A percentile compares a stretch with the other conserved stretches of the same genome.
Evolutionary conservation across 1,140 invertebrate genomes (phyloP).

Genomic region (Drosophila lowei): DNA sequence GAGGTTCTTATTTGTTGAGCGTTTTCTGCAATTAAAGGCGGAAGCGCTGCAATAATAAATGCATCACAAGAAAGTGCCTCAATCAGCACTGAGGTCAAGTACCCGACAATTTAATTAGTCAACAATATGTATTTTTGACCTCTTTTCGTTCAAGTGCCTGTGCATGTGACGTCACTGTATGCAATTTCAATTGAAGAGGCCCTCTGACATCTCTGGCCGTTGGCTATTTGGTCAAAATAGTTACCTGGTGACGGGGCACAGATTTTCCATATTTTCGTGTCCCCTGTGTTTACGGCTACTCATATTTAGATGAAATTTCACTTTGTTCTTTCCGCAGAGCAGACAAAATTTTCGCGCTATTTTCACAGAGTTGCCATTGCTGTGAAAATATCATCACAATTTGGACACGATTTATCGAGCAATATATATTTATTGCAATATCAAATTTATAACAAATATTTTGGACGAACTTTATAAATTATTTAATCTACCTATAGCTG

Average conservation of each 20-base stretch:
- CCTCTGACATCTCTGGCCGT: too few relatives aligned
- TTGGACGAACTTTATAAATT: too few relatives aligned
- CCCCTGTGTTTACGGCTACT: conserved; percentile 70
- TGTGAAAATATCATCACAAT: too few relatives aligned
- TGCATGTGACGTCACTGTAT: conserved; percentile 57
- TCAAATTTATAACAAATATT: too few relatives aligned
- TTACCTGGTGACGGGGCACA: conserved; percentile 77
- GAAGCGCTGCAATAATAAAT: conserved; percentile 40
- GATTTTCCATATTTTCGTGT: conserved; percentile 78
- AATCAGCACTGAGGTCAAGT: conserved; percentile 65
- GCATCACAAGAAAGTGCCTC: conserved; percentile 32
- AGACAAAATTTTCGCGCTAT: conserved; percentile 72
- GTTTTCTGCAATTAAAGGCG: conserved; percentile 60
- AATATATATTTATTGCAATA: too few relatives aligned
- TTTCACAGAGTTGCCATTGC: conserved; percentile 34
- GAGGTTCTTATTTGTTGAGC: conserved; percentile 52
- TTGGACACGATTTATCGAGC: too few relatives aligned
- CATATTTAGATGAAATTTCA: conserved; percentile 59
- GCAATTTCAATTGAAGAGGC: neutral
- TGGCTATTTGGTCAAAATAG: neutral
- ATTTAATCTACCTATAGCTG: too few relatives aligned
- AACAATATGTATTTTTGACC: conserved; percentile 39
- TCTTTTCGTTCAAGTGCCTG: conserved; percentile 35
- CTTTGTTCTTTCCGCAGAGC: conserved; percentile 36
- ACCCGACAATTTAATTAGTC: conserved; percentile 55